Evolutionary conservation across 2,797 vertebrate genomes (phyloP).

Genomic region (Anisognathus igniventris): DNA sequence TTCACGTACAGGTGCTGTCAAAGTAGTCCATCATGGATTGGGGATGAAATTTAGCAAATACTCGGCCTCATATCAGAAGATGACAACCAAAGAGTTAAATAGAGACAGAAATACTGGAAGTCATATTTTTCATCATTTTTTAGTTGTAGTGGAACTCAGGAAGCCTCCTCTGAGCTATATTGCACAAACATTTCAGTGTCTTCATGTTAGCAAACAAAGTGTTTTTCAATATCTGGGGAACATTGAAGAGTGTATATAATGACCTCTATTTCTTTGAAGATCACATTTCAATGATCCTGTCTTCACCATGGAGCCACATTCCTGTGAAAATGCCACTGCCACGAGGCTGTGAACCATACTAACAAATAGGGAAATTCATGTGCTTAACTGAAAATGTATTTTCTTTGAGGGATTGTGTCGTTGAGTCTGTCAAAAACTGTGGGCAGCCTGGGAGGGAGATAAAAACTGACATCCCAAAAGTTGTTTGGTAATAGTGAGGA

Average conservation of each 20-base stretch:
- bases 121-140: neutral
- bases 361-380: neutral
- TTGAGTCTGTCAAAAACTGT: neutral
- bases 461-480: neutral
- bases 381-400: neutral
- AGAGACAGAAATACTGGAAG: neutral
- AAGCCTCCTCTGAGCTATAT: neutral
- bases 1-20: neutral
- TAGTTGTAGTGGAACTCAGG: neutral
- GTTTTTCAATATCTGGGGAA: neutral
- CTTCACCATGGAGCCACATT: neutral
- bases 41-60: neutral
- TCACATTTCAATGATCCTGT: neutral
- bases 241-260: neutral
- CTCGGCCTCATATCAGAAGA: neutral
- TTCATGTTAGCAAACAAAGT: neutral
- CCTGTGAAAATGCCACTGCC: neutral
- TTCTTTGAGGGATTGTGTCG: neutral
- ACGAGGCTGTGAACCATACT: neutral
- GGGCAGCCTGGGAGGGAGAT: neutral
- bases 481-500: neutral
- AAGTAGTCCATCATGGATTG: neutral
- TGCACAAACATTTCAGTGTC: neutral
- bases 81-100: neutral
- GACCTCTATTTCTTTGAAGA: neutral